Conservation (phyloP, 92 coral and sea anemone species). For the Blastomussa wellsi region DNA sequence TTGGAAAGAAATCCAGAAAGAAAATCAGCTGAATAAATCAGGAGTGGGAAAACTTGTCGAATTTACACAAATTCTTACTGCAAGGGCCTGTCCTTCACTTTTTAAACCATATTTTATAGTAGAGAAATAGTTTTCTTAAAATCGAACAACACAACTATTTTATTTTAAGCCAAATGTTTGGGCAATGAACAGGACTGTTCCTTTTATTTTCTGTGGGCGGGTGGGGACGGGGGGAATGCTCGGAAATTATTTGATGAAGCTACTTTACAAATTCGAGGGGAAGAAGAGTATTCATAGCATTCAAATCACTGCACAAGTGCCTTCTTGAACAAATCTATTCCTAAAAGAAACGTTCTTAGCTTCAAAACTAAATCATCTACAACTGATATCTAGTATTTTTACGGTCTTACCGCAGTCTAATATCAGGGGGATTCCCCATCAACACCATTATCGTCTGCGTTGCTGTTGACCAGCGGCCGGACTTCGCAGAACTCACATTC, state of each 20-base stretch:
- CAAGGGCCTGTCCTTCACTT: too few relatives aligned
- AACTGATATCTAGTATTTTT: not conserved
- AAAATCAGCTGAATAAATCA: too few relatives aligned
- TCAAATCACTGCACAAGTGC: too few relatives aligned
- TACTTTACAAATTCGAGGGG: too few relatives aligned
- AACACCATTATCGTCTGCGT: slow-evolving; percentile 66
- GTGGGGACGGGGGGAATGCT: not conserved
- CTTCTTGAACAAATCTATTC: not conserved
- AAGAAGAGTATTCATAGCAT: too few relatives aligned
- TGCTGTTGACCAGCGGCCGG: slow-evolving; percentile 50
- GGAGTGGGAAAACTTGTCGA: not conserved
- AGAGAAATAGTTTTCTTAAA: too few relatives aligned
- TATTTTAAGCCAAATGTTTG: too few relatives aligned
- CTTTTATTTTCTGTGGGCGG: not conserved
- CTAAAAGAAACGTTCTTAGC: not conserved
- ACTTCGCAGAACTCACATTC: slow-evolving; percentile 52
- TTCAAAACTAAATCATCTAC: not conserved
- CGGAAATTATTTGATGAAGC: too few relatives aligned
- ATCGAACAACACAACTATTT: not conserved
- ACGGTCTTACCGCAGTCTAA: slow-evolving; percentile 66
- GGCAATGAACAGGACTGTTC: not conserved
- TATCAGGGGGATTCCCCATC: slow-evolving; percentile 75
- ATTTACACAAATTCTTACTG: too few relatives aligned
- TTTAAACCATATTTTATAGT: too few relatives aligned
- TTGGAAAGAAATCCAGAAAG: not conserved